Conservation (phyloP, 2,797 vertebrate species). For the Argentina silus region DNA sequence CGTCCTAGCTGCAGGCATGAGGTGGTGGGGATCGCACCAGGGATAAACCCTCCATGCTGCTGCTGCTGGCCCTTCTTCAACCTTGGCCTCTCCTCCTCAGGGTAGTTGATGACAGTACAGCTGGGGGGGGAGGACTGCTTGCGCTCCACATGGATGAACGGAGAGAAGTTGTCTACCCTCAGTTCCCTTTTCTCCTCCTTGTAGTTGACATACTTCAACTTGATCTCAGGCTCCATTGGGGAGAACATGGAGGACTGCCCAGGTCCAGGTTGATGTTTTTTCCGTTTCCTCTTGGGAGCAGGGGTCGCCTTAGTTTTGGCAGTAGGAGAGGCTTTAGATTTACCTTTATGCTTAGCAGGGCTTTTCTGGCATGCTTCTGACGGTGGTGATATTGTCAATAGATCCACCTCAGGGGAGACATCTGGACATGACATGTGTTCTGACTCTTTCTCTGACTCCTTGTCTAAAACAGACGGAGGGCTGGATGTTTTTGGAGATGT, state of each 20-base stretch:
- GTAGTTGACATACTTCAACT: conserved; percentile 73
- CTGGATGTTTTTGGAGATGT: conserved; percentile 10
- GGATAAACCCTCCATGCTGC: conserved; percentile 40
- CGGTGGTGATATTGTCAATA: conserved; percentile 13
- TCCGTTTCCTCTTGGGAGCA: conserved; percentile 60
- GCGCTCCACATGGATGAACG: conserved; percentile 66
- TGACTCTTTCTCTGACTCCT: conserved; percentile 39
- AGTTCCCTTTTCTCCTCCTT: conserved; percentile 74
- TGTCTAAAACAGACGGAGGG: conserved; percentile 4
- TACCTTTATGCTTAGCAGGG: conserved; percentile 41
- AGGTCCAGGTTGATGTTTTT: conserved; percentile 47
- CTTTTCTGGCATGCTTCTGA: conserved; percentile 63
- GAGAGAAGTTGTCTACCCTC: conserved; percentile 69
- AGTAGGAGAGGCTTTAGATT: conserved; percentile 12
- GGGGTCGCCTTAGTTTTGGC: conserved; percentile 57
- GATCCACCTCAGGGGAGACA: conserved; percentile 26
- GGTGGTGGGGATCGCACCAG: conserved; percentile 68
- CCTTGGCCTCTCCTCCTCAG: conserved; percentile 62
- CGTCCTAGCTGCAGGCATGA: conserved; percentile 76
- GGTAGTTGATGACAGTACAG: conserved; percentile 77
- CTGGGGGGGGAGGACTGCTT: conserved; percentile 49
- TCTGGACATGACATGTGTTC: conserved; percentile 28
- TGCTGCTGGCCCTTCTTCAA: conserved; percentile 60
- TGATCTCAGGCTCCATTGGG: conserved; percentile 80
- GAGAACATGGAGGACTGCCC: conserved; percentile 65